phyloP scores from a whole-genome alignment of 2,888 invertebrate species.

The Drosophila birchii region DNA sequence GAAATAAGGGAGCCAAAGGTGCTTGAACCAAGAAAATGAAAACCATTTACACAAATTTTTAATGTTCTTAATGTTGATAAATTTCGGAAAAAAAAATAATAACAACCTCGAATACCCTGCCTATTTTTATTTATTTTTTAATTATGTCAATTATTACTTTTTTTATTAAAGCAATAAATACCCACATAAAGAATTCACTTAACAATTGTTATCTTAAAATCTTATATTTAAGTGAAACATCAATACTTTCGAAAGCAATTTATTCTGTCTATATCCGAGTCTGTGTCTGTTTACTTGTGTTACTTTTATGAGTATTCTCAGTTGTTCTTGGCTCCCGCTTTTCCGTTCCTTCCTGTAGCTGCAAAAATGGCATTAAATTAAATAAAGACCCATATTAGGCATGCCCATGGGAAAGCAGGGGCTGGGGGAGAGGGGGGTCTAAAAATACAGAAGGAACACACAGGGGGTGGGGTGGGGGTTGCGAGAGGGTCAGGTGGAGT shows the following conservation, averaged over 20 bases:
- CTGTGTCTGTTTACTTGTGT: constrained; percentile 23
- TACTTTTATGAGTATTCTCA: constrained; percentile 32
- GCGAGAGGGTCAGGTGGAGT: constrained; percentile 14
- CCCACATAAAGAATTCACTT: background rate
- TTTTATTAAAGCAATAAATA: background rate
- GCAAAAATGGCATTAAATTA: constrained; percentile 79
- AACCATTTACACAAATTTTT: background rate
- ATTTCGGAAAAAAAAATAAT: no score
- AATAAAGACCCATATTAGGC: constrained; percentile 78
- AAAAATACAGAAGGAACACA: constrained; percentile 10
- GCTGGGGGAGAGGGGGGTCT: background rate
- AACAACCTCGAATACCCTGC: background rate
- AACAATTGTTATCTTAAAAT: background rate
- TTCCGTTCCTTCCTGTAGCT: constrained; percentile 33
- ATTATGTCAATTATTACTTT: background rate
- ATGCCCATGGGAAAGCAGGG: constrained; percentile 61
- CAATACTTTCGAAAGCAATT: background rate
- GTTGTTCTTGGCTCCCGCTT: constrained; percentile 21
- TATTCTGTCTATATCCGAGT: background rate
- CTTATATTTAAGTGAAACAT: background rate
- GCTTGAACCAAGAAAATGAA: constrained; percentile 2
- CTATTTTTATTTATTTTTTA: background rate
- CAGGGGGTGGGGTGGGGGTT: background rate
- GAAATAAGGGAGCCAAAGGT: background rate
- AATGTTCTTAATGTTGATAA: background rate